Conservation (phyloP, 2,888 invertebrate species). For the Lomographa bimaculata region DNA sequence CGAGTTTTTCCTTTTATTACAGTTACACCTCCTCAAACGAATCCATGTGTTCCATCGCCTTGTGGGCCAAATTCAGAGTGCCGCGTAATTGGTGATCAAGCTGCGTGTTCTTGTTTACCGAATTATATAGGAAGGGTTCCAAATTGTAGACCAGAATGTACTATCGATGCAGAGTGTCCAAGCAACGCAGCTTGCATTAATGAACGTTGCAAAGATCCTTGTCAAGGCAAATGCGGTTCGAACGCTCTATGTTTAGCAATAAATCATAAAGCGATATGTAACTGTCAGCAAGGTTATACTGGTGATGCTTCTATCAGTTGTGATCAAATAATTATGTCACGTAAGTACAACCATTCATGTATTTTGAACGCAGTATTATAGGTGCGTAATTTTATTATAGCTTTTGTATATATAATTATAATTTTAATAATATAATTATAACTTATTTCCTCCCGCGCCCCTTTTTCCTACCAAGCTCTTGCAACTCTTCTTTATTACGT, state of each 20-base stretch:
- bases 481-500: no score
- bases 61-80: conserved; percentile 94
- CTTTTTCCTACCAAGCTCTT: no score
- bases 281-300: conserved; percentile 91
- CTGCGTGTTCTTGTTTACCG: conserved; percentile 92
- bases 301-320: conserved; percentile 91
- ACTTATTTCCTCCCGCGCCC: no score
- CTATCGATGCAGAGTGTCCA: conserved; percentile 91
- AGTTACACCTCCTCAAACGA: conserved; percentile 57
- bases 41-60: conserved; percentile 91
- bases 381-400: no score
- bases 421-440: no score
- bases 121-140: conserved; percentile 93
- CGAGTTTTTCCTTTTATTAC: conserved; percentile 28
- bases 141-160: conserved; percentile 93
- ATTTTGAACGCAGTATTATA: no score
- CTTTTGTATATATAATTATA: no score
- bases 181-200: conserved; percentile 91
- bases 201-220: conserved; percentile 93
- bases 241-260: conserved; percentile 93
- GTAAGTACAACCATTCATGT: no score
- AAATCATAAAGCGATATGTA: conserved; percentile 91
- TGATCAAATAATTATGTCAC: conserved; percentile 77
- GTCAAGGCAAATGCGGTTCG: conserved; percentile 89
- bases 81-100: conserved; percentile 90